These are phyloP conservation scores for Orchestes rusci DNA, from an alignment of 2,888 invertebrate species.

Conservation along the genomic window DNA sequence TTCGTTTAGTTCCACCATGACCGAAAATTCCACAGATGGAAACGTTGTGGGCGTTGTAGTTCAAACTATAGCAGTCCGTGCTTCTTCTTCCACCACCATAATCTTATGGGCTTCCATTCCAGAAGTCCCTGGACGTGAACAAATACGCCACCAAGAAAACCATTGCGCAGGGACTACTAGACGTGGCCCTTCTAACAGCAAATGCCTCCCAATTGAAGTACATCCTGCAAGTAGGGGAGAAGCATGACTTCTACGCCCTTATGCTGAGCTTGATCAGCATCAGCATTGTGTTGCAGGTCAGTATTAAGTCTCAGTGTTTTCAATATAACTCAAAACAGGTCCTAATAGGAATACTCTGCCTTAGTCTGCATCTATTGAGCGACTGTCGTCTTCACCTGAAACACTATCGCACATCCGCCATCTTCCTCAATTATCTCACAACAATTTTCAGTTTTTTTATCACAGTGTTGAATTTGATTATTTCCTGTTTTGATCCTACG, in stretches of 20 bases:
- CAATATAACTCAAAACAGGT: slow-evolving; percentile 57
- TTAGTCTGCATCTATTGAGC: slow-evolving; percentile 65
- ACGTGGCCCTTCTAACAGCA: slow-evolving; percentile 79
- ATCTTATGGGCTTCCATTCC: slow-evolving; percentile 31
- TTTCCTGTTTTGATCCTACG: slow-evolving; percentile 73
- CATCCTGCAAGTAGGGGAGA: slow-evolving; percentile 73
- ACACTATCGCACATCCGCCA: slow-evolving; percentile 61
- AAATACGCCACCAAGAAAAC: slow-evolving; percentile 90
- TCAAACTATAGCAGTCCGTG: not conserved
- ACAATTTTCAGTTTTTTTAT: slow-evolving; percentile 65
- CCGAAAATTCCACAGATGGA: no score
- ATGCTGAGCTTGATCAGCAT: slow-evolving; percentile 72
- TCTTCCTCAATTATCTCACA: slow-evolving; percentile 62
- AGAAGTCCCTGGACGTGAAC: slow-evolving; percentile 78
- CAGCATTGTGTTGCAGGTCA: slow-evolving; percentile 80
- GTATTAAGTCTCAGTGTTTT: not conserved
- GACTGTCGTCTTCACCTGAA: slow-evolving; percentile 70
- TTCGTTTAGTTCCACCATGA: no score
- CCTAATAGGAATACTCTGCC: slow-evolving; percentile 64
- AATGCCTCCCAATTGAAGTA: slow-evolving; percentile 86
- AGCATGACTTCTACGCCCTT: slow-evolving; percentile 79
- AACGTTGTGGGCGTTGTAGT: slow-evolving; percentile 11
- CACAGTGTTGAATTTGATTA: slow-evolving; percentile 67
- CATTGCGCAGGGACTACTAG: slow-evolving; percentile 85
- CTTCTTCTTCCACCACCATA: not conserved